Conservation (phyloP, 92 coral and sea anemone species). For the Zoanthus gigantus region DNA sequence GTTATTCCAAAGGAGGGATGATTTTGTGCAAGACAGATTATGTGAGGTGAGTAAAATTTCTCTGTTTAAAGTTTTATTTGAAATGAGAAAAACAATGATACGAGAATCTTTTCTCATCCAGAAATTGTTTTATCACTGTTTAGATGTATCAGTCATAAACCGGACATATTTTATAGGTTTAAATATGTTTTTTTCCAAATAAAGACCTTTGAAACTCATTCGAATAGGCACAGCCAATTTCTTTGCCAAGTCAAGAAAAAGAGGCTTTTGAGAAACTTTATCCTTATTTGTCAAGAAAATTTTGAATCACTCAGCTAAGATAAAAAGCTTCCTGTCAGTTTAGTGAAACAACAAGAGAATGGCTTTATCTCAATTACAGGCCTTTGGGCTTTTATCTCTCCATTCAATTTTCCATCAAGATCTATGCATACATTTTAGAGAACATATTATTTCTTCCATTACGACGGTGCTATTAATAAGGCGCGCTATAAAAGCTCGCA, state of each 20-base stretch:
- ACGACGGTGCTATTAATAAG: constrained; percentile 77
- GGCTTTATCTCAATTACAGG: constrained; percentile 75
- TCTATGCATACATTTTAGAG: constrained; percentile 76
- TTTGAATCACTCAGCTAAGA: constrained; percentile 35
- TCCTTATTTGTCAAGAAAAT: constrained; percentile 39
- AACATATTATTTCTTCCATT: constrained; percentile 71
- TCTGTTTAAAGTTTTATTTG: constrained; percentile 10
- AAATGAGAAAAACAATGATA: neutral
- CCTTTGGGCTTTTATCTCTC: constrained; percentile 63
- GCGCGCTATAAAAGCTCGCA: constrained; percentile 63
- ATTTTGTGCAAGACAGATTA: constrained; percentile 95
- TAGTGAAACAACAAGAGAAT: constrained; percentile 47
- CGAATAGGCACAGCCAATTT: constrained; percentile 4
- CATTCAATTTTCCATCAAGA: constrained; percentile 59
- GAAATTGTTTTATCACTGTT: constrained; percentile 11
- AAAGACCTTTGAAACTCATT: neutral
- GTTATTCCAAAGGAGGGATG: constrained; percentile 97
- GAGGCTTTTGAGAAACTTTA: constrained; percentile 15
- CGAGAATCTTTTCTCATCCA: neutral
- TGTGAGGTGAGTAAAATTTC: constrained; percentile 76
- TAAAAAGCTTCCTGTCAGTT: constrained; percentile 50
- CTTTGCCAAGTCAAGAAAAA: constrained; percentile 20
- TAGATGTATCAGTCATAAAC: constrained; percentile 18
- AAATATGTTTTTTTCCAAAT: constrained; percentile 21
- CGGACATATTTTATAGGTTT: constrained; percentile 12